Evolutionary conservation across 1,140 invertebrate species (phyloP), one percentile per base, ranked within the genome.

Genomic region (Telenomus remus): DNA sequence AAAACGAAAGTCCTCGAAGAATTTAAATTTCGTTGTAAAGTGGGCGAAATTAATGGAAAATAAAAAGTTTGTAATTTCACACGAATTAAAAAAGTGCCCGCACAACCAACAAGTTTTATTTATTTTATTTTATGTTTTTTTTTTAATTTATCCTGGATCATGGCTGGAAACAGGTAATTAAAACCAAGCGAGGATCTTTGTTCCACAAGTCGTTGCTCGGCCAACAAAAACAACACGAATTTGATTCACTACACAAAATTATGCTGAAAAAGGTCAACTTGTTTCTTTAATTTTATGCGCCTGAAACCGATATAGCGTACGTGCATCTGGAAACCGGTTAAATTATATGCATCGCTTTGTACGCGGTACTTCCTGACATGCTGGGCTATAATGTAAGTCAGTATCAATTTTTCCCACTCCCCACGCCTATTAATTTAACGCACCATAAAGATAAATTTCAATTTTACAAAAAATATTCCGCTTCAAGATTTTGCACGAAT

Each of bases 271-370:
- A 61, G 34, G 13, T 6, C 19, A 61, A 70, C 43, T 60, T 55
- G 56, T 55, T 61, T 48, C 46, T 43, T 16, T 15, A 37, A 54
- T 63, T 63, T 57, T 50, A 50, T 63, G 47, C 50, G 56, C 53
- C 63, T 71, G 68, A 63, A 71, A 71, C 59, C 27, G 47, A 63
- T 63, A 71, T 63, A 63, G 27, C 55, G 37, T 66, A 46, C 27
- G 39, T 7, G 34, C 35, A 76, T 43, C 51, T 61, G 56, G 43
- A 19, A 69, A 69, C 64, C 64, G 64, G 65, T 60, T 69, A 60
- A 69, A 60, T 69, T 69, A 60, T 54, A 54, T 47, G 64, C 64
- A 69, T 60, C 16, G 55, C 15, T 43, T 34, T 60, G 48, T 54
- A 54, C 56, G 60, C 16, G 42, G 55, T 60, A 46, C 65, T 60